Evolutionary conservation across 2,113 vertebrate species (phyloP), one percentile per base, ranked within the genome.

Genomic region (Rallus limicola): DNA sequence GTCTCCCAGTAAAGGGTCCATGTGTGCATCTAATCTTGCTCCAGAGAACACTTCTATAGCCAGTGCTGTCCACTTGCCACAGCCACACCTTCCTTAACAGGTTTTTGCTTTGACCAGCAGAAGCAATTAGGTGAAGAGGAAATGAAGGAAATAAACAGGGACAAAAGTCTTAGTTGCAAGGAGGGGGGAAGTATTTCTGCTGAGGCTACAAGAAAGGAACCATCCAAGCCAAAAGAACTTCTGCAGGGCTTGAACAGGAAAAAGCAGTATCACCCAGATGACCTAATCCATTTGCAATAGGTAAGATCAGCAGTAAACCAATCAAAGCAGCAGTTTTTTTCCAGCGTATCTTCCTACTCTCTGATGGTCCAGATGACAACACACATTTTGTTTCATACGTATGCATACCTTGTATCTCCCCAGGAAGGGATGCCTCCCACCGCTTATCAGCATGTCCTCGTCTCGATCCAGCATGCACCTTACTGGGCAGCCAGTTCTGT

Each of bases 391-490:
- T 26, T 69, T 78, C 11, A 8, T 5, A 10, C 3, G 18, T 25
- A 23, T 63, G 20, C 87, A 55, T 96, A 99, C 99, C 98, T 99
- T 99, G 96, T 99, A 99, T 72, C 93, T 98, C 11, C 98, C 99
- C 53, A 99, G 97, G 97, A 99, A 99, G 2, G 99, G 99, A 77
- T 99, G 99, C 59, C 99, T 97, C 62, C 99, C 99, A 13, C 99
- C 99, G 6, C 98, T 98, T 60, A 99, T 96, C 91, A 99, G 93
- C 99, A 99, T 99, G 97, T 99, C 99, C 91, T 99, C 99, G 11
- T 99, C 99, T 55, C 99, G 98, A 96, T 99, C 99, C 97, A 99
- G 92, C 99, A 99, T 99, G 94, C 99, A 99, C 74, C 99, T 98
- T 21, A 99, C 98, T 0, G 99, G 99, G 16, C 97, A 79, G 59